Base-by-base conservation (phyloP, 2,113 vertebrate species). In the Corythornis vintsioides region DNA sequence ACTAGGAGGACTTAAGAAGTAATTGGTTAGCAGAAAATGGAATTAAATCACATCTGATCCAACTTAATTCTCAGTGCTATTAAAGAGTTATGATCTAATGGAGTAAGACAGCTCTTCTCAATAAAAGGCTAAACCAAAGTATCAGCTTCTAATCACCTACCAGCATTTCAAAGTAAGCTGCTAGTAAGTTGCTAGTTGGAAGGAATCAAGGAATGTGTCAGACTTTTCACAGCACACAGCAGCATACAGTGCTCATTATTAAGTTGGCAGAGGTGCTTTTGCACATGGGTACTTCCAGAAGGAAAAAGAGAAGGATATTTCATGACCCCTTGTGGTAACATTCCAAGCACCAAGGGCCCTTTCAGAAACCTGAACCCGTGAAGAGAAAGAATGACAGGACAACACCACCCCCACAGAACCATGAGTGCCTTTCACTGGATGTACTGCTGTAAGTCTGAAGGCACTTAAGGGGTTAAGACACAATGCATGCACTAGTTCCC, bases 401-500 rank as follows among this genome's bases (percentile, higher is more conserved):
- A 94, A 97, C 73, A 97, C 83, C 96, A 97, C 97, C 97, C 97
- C 97, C 95, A 64, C 47, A 89, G 97, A 96, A 94, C 95, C 94
- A 94, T 81, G 94, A 98, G 97, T 98, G 97, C 98, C 97, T 97
- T 97, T 96, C 94, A 94, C 96, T 96, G 97, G 96, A 97, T 97
- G 96, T 97, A 97, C 50, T 38, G 21, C 90, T 95, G 66, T 95
- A 97, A 55, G 93, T 98, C 96, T 97, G 95, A 98, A 98, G 98
- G 98, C 98, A 98, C 98, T 98, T 98, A 97, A 96, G 97, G 97
- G 97, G 97, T 98, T 98, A 98, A 98, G 97, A 98, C 97, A 97
- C 70, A 94, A 97, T 94, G 94, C 97, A 98, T 98, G 97, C 97
- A 97, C 96, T 97, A 96, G 93, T 97, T 98, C 95, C 97, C 96